Evolutionary conservation across 2,888 invertebrate species (phyloP), one percentile per base, ranked within the genome.

Genomic region (Azorinus chamasolen): DNA sequence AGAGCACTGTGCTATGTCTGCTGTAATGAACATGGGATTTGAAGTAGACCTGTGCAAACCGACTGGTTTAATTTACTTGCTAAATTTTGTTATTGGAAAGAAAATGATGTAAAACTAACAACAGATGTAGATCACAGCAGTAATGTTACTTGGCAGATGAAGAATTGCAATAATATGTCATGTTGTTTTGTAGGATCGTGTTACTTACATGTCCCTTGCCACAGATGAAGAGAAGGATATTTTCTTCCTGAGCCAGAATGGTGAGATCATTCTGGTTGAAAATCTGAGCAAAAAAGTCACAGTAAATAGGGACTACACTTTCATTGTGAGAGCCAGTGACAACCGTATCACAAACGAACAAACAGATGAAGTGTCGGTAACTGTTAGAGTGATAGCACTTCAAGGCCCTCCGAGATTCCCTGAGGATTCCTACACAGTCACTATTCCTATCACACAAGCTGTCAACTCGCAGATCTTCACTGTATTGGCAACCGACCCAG

Each of bases 211-310:
- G 12, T 73, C 53, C 25, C 27, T 68, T 6, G 79, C 73, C 20
- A 57, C 64, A 22, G 45, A 57, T 10, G 61, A 66, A 10, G 64
- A 72, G 16, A 46, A 71, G 8, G 20, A 64, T 3, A 74, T 76
- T 24, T 86, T 90, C 80, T 86, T 78, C 70, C 66, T 90, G 3
- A 71, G 83, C 8, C 79, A 83, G 12, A 68, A 50, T 68, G 84
- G 86, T 20, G 65, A 46, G 20, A 65, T 87, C 18, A 53, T 63
- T 22, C 57, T 85, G 10, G 48, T 75, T 4, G 59, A 72, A 51
- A 68, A 76, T 37, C n/a, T 74, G 22, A 39, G n/a, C 2, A 51
- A 27, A 6, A 51, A 27, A 6, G 54, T 81, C 8, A 66, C 58
- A 5, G 4, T 8, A 8, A 24, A 18, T 1, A 25, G 22, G 45